phyloP scores from a whole-genome alignment of 2,888 invertebrate species.

The Pollenia angustigena region DNA sequence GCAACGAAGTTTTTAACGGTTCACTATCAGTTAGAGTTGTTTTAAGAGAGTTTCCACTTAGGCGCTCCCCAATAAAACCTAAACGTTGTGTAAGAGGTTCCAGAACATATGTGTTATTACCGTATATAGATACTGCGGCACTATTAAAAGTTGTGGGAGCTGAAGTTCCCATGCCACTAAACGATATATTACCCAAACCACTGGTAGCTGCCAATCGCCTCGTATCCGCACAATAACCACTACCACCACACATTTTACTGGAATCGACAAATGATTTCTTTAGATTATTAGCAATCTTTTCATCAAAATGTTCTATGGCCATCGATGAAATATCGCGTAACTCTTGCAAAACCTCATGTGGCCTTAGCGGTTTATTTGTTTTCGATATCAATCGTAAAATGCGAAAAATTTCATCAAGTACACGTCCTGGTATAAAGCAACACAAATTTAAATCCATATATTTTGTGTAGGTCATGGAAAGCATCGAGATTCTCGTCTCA shows the following conservation, averaged over 20 bases:
- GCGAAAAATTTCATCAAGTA: conserved; percentile 93
- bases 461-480: conserved; percentile 96
- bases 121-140: conserved; percentile 44
- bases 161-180: conserved; percentile 76
- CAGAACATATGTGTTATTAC: conserved; percentile 68
- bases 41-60: conserved; percentile 59
- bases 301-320: conserved; percentile 98
- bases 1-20: conserved; percentile 7
- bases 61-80: conserved; percentile 65
- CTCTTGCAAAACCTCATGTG: conserved; percentile 94
- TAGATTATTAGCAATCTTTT: conserved; percentile 87
- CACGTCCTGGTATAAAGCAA: conserved; percentile 97
- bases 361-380: conserved; percentile 88
- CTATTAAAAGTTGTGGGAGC: conserved; percentile 48
- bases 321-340: conserved; percentile 94
- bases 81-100: conserved; percentile 64
- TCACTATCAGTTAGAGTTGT: conserved; percentile 34
- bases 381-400: conserved; percentile 89
- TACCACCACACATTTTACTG: conserved; percentile 54
- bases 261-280: conserved; percentile 75
- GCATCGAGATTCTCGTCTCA: conserved; percentile 95
- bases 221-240: conserved; percentile 72
- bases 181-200: conserved; percentile 79
- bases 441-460: conserved; percentile 92
- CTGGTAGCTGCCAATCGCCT: conserved; percentile 66